A percentile compares a stretch with the other conserved stretches of the same genome.
phyloP scores from a whole-genome alignment of 2,797 vertebrate genomes.

The Paratrypauchen microcephalus region DNA sequence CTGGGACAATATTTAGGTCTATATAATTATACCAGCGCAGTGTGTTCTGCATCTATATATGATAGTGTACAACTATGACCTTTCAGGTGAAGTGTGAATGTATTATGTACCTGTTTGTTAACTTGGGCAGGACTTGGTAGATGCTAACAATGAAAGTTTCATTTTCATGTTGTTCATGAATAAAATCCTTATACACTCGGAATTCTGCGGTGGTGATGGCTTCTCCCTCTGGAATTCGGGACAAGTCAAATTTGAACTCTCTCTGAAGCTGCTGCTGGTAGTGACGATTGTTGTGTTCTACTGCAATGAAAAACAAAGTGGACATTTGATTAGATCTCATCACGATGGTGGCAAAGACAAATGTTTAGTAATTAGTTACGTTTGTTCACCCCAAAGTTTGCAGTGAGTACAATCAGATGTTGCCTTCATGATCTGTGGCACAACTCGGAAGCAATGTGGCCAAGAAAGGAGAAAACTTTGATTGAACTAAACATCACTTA shows the following conservation, averaged over 20 bases:
- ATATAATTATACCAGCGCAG: too few species aligned
- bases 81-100: not conserved
- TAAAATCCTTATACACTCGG: conserved; percentile 90
- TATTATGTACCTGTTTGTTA: conserved; percentile 77
- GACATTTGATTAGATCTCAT: not conserved
- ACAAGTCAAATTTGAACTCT: conserved; percentile 92
- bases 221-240: conserved; percentile 92
- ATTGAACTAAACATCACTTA: conserved; percentile 75
- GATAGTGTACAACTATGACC: too few species aligned
- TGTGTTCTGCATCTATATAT: too few species aligned
- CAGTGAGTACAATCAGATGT: conserved; percentile 49
- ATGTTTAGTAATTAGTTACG: conserved; percentile 17
- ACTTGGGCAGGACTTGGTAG: conserved; percentile 90
- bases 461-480: conserved; percentile 70
- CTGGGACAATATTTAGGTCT: not conserved
- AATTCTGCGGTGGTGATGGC: conserved; percentile 91
- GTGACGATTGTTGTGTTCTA: conserved; percentile 85
- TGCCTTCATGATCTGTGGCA: conserved; percentile 61
- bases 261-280: conserved; percentile 82
- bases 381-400: conserved; percentile 24
- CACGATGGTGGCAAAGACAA: not conserved
- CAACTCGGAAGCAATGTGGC: conserved; percentile 59
- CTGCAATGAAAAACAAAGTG: conserved; percentile 59
- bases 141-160: conserved; percentile 88
- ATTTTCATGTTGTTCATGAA: conserved; percentile 84